Conservation (phyloP, 2,888 invertebrate species). For the Lutraria lutraria region DNA sequence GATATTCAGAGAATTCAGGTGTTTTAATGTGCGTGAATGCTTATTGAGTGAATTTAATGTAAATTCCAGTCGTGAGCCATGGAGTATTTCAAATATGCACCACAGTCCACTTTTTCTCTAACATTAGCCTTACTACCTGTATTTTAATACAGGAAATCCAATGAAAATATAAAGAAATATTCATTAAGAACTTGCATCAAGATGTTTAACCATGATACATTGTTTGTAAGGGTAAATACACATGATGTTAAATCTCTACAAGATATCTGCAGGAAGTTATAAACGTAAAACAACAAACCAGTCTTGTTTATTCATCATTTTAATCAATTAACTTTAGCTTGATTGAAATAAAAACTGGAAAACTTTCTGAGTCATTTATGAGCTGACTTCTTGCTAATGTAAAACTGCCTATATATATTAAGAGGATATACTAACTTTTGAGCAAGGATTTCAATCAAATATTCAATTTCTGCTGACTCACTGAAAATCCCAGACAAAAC, state of each 20-base stretch:
- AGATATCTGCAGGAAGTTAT: conserved; percentile 18
- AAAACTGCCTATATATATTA: not conserved
- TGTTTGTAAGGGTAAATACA: not conserved
- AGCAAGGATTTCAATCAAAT: not conserved
- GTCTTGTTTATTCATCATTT: conserved; percentile 9
- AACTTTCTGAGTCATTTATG: not conserved
- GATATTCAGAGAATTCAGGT: no score
- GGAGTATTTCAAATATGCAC: no score
- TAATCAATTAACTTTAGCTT: conserved; percentile 11
- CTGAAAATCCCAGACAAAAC: no score
- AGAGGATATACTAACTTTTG: not conserved
- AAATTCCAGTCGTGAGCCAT: no score
- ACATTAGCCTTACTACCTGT: not conserved
- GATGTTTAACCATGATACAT: conserved; percentile 5
- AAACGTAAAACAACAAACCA: not conserved
- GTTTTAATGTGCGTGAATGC: no score
- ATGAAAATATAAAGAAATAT: not conserved
- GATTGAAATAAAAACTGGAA: conserved; percentile 7
- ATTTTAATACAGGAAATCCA: conserved; percentile 2
- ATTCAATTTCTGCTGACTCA: no score
- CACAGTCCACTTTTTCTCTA: not conserved
- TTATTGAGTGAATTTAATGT: no score
- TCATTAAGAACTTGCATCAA: conserved; percentile 21
- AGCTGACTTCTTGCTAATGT: not conserved
- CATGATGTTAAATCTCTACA: not conserved